These are phyloP conservation scores for Oryctolagus cuniculus DNA, from an alignment of 2,113 vertebrate species.

Conservation along the genomic window DNA sequence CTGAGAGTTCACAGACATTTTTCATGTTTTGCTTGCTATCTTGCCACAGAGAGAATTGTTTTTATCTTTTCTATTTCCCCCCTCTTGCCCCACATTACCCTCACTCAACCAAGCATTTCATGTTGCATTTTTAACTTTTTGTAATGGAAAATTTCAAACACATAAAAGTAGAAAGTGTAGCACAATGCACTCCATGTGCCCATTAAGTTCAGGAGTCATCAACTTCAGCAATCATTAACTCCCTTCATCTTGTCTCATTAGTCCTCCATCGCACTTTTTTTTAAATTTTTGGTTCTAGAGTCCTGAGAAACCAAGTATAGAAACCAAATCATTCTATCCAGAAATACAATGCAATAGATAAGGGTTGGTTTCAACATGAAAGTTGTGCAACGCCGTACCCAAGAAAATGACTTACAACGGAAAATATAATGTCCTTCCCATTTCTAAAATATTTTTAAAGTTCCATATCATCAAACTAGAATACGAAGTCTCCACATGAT, in stretches of 20 bases:
- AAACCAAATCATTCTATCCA: neutral
- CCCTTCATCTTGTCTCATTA: constrained; percentile 19
- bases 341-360: neutral
- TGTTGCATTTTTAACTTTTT: neutral
- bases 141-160: constrained; percentile 25
- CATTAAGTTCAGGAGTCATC: constrained; percentile 64
- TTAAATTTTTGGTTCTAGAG: too few species aligned
- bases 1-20: neutral
- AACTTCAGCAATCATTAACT: constrained; percentile 58
- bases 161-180: constrained; percentile 33
- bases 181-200: constrained; percentile 29
- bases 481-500: neutral
- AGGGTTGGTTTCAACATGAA: constrained; percentile 1
- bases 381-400: neutral
- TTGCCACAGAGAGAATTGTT: neutral
- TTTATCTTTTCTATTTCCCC: neutral
- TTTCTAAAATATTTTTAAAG: neutral
- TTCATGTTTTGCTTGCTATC: neutral
- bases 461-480: neutral
- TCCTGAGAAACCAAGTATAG: constrained; percentile 15
- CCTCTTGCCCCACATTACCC: neutral
- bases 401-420: neutral
- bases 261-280: neutral
- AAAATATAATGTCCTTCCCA: neutral
- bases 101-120: neutral